Percentiles rank a stretch among this genome's conserved stretches.
Conservation (phyloP, 2,888 invertebrate species). For the Sinelater perroti region DNA sequence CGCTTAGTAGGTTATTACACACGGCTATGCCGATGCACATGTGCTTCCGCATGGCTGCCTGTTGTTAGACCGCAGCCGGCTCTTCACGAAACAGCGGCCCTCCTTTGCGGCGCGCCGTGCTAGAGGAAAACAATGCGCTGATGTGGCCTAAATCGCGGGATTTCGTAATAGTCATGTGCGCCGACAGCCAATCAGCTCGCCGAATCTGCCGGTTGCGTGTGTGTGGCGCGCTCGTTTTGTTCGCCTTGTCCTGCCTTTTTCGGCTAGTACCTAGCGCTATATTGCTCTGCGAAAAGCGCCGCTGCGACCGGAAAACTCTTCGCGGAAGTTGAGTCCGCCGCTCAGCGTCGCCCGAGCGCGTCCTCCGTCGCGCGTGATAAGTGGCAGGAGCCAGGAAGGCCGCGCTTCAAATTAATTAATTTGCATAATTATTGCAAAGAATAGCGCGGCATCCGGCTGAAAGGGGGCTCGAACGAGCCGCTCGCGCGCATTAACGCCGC, state of each 20-base stretch:
- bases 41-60: constrained; percentile 41
- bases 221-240: constrained; percentile 41
- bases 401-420: constrained; percentile 29
- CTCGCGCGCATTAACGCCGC: too few species aligned
- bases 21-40: constrained; percentile 35
- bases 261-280: constrained; percentile 29
- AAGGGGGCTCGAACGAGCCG: constrained; percentile 16
- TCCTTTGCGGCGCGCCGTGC: constrained; percentile 16
- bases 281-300: constrained; percentile 27
- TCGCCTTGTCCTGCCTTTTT: constrained; percentile 35
- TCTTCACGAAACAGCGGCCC: constrained; percentile 22
- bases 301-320: too few species aligned
- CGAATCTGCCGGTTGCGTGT: constrained; percentile 43
- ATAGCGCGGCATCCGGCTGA: constrained; percentile 11
- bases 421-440: constrained; percentile 36
- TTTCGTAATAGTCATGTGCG: constrained; percentile 43
- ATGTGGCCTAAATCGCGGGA: constrained; percentile 36
- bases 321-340: too few species aligned
- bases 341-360: too few species aligned
- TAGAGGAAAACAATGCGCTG: constrained; percentile 26
- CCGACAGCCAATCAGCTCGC: constrained; percentile 42
- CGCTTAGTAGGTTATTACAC: constrained; percentile 33
- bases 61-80: constrained; percentile 15
- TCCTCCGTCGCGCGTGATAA: background rate
- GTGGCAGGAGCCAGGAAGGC: constrained; percentile 28